These are phyloP conservation scores for Siniperca obscura DNA, from an alignment of 2,797 vertebrate genomes.

Conservation along the genomic window DNA sequence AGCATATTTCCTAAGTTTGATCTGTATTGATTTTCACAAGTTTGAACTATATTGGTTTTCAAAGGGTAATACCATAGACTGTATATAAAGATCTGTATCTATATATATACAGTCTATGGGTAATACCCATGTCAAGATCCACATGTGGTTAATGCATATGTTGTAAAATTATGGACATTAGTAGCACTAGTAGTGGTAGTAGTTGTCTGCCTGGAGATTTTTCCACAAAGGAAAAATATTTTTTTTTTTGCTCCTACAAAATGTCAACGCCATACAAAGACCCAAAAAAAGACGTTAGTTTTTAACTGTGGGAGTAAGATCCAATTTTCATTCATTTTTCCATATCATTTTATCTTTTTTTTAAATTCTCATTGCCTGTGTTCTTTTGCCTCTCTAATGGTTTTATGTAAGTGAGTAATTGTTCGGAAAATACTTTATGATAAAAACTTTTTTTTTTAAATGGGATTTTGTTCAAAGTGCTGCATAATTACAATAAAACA, in stretches of 20 bases:
- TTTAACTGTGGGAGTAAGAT: too few species aligned
- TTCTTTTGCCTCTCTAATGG: too few species aligned
- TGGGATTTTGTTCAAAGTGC: not conserved
- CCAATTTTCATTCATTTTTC: too few species aligned
- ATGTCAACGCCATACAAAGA: not conserved
- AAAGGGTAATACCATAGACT: not conserved
- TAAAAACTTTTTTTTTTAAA: not conserved
- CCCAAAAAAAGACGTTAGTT: not conserved
- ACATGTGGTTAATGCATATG: not conserved
- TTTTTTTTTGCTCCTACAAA: not conserved
- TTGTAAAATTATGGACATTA: not conserved
- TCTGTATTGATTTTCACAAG: not conserved
- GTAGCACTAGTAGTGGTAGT: not conserved
- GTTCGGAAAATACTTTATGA: not conserved
- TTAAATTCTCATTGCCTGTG: too few species aligned
- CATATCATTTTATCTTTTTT: not conserved
- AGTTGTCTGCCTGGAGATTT: not conserved
- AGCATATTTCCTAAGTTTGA: not conserved
- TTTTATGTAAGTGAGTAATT: not conserved
- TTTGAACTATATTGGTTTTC: not conserved
- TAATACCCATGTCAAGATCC: not conserved
- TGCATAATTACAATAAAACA: not conserved
- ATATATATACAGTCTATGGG: too few species aligned
- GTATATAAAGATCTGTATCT: too few species aligned
- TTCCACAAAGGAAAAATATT: not conserved